Conservation (phyloP, 2,797 vertebrate species). For the Rhyacichthys aspro region DNA sequence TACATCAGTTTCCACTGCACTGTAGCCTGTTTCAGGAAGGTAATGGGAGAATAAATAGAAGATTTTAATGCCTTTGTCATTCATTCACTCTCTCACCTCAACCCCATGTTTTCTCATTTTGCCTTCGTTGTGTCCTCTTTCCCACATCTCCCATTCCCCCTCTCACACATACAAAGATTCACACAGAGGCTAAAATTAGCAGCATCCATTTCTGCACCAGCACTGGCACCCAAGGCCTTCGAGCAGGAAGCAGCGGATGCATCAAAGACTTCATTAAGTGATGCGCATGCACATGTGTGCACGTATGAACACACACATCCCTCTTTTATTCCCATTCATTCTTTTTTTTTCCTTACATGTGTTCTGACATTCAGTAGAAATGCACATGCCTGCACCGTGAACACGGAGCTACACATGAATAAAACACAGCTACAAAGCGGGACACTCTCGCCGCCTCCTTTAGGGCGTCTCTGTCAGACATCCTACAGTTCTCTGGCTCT, state of each 20-base stretch:
- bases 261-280: conserved; percentile 77
- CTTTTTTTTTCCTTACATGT: conserved; percentile 22
- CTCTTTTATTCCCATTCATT: conserved; percentile 48
- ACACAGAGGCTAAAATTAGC: conserved; percentile 75
- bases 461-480: conserved; percentile 60
- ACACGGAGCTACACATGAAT: conserved; percentile 11
- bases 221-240: conserved; percentile 57
- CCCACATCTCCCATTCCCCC: conserved; percentile 13
- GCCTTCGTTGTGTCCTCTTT: conserved; percentile 20
- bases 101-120: conserved; percentile 28
- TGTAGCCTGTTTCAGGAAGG: background rate
- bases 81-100: conserved; percentile 31
- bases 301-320: conserved; percentile 17
- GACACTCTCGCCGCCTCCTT: conserved; percentile 54
- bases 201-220: conserved; percentile 67
- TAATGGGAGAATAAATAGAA: conserved; percentile 13
- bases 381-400: conserved; percentile 3
- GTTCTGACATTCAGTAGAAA: conserved; percentile 13
- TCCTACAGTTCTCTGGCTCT: conserved; percentile 41
- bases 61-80: conserved; percentile 11
- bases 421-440: conserved; percentile 37
- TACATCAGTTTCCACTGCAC: background rate
- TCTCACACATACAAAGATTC: conserved; percentile 59
- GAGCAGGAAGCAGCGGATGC: conserved; percentile 67
- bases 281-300: conserved; percentile 32